These are phyloP conservation scores for Vombatus ursinus DNA, from an alignment of 2,113 vertebrate species.

Conservation along the genomic window DNA sequence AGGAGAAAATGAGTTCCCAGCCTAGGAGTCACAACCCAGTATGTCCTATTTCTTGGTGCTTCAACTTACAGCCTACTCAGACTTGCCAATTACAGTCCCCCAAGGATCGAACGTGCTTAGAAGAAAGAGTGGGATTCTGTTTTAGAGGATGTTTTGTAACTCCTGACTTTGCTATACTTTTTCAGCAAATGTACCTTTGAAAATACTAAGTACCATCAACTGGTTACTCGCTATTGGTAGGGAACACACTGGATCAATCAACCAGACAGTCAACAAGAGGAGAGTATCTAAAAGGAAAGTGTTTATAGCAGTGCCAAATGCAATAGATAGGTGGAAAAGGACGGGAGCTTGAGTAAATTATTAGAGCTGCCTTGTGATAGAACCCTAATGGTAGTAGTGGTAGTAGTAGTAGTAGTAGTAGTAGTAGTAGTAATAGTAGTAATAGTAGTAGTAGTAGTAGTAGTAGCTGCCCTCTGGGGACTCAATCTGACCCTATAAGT, in stretches of 20 bases:
- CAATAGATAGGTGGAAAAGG: background rate
- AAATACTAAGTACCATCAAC: background rate
- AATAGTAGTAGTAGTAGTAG: background rate
- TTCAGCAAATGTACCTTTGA: background rate
- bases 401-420: background rate
- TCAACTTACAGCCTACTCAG: background rate
- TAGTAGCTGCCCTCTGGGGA: background rate
- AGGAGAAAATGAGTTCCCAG: background rate
- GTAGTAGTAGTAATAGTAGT: too few relatives aligned
- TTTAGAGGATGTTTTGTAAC: background rate
- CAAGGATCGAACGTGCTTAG: background rate
- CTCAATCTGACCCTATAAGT: background rate
- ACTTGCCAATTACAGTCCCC: background rate
- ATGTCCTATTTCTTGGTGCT: background rate
- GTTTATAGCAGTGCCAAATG: background rate
- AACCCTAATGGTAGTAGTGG: background rate
- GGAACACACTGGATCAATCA: background rate
- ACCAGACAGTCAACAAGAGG: background rate
- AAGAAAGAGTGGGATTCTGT: background rate
- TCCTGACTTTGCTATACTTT: background rate
- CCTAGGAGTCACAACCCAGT: background rate
- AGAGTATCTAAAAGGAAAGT: background rate
- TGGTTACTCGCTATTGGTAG: background rate
- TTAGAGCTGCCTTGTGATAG: background rate
- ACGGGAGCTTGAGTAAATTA: background rate